Evolutionary conservation across 2,797 vertebrate species (phyloP), one percentile per base, ranked within the genome.

Genomic region (Fratercula arctica): DNA sequence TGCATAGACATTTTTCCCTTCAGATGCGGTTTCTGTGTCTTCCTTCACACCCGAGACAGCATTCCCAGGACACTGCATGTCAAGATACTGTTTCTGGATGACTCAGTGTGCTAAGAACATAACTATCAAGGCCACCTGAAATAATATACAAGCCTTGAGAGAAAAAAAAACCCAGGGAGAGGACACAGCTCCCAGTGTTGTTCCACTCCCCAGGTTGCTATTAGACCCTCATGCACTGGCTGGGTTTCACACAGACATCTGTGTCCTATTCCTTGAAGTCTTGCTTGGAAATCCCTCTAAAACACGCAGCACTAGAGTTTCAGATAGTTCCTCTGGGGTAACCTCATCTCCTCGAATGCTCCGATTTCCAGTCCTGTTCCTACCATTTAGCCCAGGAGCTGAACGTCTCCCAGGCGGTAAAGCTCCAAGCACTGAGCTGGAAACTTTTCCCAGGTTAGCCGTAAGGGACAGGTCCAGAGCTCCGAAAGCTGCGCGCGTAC

Each of bases 401-500:
- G 88, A 90, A 17, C 6, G 2, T 2, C 61, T 57, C 91, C 91
- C 95, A 86, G 72, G n/a, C 3, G 9, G 73, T 26, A 83, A 64
- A 72, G 93, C 91, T 80, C 28, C 90, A 57, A 13, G 75, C 50
- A 1, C 76, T 1, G n/a, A 83, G 11, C 37, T 45, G 82, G 87
- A 66, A 81, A 14, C 85, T 75, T 3, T 28, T 81, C 79, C 93
- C 88, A 46, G 85, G 73, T 61, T 37, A 23, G 8, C 45, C 39
- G 16, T 3, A 16, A 16, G 16, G 11, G 24, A 3, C 8, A 23
- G 63, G 80, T 33, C 75, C 33, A 13, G 84, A 69, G 54, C 77
- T 43, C 16, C 1, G n/a, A 24, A 28, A 54, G 91, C 70, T 46
- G 46, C 16, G 3, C 1, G 50, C 1, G 41, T 0, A 51, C 1